Conservation (phyloP, 2,113 vertebrate genomes). For the Zeus faber region DNA sequence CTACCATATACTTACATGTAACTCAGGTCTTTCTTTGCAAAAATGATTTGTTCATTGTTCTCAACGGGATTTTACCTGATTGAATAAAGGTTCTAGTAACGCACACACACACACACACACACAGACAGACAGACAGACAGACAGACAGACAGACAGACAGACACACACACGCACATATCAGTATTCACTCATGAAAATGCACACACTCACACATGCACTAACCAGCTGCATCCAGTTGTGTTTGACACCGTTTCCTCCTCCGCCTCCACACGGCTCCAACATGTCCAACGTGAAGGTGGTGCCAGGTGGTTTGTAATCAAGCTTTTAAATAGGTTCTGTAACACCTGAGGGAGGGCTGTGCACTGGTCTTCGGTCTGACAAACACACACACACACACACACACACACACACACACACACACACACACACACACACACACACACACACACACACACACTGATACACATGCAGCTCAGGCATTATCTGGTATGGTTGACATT, state of each 20-base stretch:
- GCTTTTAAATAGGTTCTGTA: not conserved
- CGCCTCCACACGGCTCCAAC: not conserved
- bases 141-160: not conserved
- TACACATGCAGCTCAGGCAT: too few relatives aligned
- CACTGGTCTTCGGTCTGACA: not conserved
- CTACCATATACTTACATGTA: too few relatives aligned
- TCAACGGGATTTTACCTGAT: constrained; percentile 29
- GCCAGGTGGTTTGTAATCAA: not conserved
- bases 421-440: too few relatives aligned
- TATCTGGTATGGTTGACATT: too few relatives aligned
- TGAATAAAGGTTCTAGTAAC: constrained; percentile 4
- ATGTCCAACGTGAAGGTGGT: not conserved
- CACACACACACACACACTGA: too few relatives aligned
- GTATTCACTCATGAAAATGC: not conserved
- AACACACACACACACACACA: not conserved
- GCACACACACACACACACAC: not conserved
- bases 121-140: not conserved
- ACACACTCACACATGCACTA: not conserved
- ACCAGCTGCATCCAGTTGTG: not conserved
- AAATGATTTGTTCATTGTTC: constrained; percentile 28
- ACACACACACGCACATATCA: not conserved
- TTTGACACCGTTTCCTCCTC: not conserved
- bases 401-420: too few relatives aligned
- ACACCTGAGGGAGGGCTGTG: not conserved
- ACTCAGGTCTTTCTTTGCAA: too few relatives aligned